Base-by-base conservation (phyloP, 2,113 vertebrate species). In the Regulus satrapa region DNA sequence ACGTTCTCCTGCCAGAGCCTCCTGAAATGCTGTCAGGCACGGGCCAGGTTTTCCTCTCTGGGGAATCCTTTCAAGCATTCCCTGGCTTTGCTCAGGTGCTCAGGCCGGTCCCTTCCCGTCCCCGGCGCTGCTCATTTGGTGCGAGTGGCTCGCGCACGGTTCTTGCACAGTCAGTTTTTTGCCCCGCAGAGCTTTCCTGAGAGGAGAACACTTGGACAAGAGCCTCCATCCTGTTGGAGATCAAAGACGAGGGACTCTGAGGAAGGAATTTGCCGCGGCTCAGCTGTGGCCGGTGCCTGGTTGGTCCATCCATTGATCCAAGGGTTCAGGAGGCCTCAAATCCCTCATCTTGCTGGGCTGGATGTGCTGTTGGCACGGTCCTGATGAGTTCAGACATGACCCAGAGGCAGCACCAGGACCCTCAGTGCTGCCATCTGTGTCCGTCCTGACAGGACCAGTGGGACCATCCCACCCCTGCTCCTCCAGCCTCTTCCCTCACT, bases 141-240 rank as follows among this genome's bases (percentile, higher is more conserved):
- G 20, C 0, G 5, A 66, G 73, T 0, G 25, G 14, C 78, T 85
- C 2, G 0, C 0, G 1, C 67, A 1, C 0, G 1, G 1, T 26
- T 38, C 36, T 31, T 26, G 41, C 77, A 17, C 72, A 1, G 4
- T 31, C 1, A 0, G 1, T 4, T 75, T 81, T 61, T 62, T 14
- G 18, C 48, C 66, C 49, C 49, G 0, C 0, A 10, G 59, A 64
- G 67, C 36, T 81, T 85, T 85, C 36, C 58, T 11, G 28, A 26
- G 40, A 56, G 68, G 34, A 16, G 32, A 48, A 41, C 20, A 3
- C 49, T 73, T 11, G 38, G 71, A 14, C 5, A 6, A 14, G 69
- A 72, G 38, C 26, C 61, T 63, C 69, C 29, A 2, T 61, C 72
- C 79, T 52, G 12, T 0, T 26, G 46, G 18, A 36, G 14, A n/a